Base-by-base conservation (phyloP, 2,797 vertebrate species). In the Tamandua tetradactyla region DNA sequence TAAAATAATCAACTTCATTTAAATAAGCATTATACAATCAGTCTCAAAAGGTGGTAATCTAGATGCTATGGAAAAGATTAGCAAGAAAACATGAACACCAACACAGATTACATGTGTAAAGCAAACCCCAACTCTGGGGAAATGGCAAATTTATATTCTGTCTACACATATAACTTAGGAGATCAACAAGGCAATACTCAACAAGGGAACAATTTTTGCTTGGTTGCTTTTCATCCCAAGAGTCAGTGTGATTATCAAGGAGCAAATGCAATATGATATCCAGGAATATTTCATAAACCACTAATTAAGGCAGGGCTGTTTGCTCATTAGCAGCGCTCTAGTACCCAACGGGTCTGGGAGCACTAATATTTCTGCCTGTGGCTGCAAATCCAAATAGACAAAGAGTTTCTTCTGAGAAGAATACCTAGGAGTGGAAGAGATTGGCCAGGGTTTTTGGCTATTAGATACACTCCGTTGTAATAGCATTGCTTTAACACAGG, bases 401-500 rank as follows among this genome's bases (percentile, higher is more conserved):
- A 42, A 94, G 91, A 76, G 84, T 89, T 94, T 94, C 79, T 95
- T 92, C 37, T 94, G 86, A 20, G 49, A 30, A 87, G 62, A 61
- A 23, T 55, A 62, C 92, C 74, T 87, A 59, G 57, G 32, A 84
- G 64, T 88, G 30, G 62, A 94, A 95, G 92, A 87, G 87, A 85
- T 72, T 57, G 59, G 80, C 86, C 25, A 49, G 90, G 35, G 55
- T 94, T 85, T 89, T 95, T 92, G 97, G 95, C 95, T 97, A 95
- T 95, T 95, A 87, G 93, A 97, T 95, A 88, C 78, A 87, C 94
- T 71, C 79, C 55, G 35, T 52, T 96, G 92, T 93, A 97, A 82
- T 94, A 97, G 96, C 96, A 96, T 94, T 97, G 95, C 94, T 97
- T 94, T 96, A 98, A 97, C 97, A 98, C 98, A 98, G 98, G 97